These are phyloP conservation scores for Leptopterna dolabrata DNA, from an alignment of 2,888 invertebrate species.

Conservation along the genomic window DNA sequence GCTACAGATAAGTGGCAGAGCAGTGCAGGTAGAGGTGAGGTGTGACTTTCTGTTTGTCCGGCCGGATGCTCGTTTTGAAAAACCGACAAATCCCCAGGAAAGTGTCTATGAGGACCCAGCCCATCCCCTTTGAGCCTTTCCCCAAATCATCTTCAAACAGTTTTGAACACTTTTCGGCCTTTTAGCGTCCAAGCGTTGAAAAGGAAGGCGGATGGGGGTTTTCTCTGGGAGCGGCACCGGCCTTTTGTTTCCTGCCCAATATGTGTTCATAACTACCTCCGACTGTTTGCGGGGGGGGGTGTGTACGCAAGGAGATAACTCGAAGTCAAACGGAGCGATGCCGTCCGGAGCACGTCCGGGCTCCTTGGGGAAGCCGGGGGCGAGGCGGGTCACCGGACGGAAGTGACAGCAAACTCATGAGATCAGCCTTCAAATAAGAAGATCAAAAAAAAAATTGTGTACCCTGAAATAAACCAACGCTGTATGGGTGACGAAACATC, in stretches of 20 bases:
- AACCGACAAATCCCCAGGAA: conserved; percentile 23
- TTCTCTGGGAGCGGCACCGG: neutral
- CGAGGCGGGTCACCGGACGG: neutral
- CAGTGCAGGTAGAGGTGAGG: neutral
- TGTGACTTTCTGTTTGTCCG: conserved; percentile 10
- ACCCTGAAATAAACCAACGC: too few species aligned
- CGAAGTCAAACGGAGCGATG: neutral
- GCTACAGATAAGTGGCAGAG: neutral
- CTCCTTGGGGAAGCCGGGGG: neutral
- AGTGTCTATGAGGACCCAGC: neutral
- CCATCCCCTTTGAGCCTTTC: neutral
- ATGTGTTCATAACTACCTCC: conserved; percentile 40
- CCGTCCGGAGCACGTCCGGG: neutral
- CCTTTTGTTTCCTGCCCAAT: conserved; percentile 9
- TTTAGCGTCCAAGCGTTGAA: conserved; percentile 38
- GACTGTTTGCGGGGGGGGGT: neutral
- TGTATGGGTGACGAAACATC: too few species aligned
- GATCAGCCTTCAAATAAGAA: too few species aligned
- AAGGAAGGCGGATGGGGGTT: conserved; percentile 22
- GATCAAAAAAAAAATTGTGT: too few species aligned
- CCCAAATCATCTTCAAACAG: conserved; percentile 19
- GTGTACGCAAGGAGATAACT: conserved; percentile 15
- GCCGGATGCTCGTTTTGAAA: conserved; percentile 30
- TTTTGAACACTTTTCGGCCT: neutral
- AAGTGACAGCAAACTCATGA: neutral